Evolutionary conservation across 2,113 vertebrate genomes (phyloP), one percentile per base, ranked within the genome.

Genomic region (Bubo bubo): DNA sequence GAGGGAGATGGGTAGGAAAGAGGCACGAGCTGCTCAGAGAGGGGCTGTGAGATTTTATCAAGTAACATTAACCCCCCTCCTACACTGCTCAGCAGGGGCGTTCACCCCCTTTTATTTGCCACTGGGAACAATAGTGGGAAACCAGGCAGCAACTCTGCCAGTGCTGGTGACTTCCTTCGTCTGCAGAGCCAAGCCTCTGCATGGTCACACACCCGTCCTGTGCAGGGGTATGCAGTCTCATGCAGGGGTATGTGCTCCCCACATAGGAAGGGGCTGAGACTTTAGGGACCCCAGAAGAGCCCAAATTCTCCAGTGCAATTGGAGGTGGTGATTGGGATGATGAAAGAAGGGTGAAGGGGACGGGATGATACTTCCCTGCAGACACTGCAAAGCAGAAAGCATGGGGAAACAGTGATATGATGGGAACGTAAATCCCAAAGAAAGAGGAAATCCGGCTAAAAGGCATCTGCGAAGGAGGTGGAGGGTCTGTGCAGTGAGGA

Each of bases 121-220:
- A 95, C 60, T 67, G 80, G 86, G 89, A 96, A 97, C 91, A 97
- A 97, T 94, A 94, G 89, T 94, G 94, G 95, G 95, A 96, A 97
- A 73, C 89, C 64, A 84, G 64, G 49, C 76, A 94, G 89, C 80
- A 91, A 35, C 34, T 92, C 68, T 96, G 94, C 89, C 94, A 96
- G 95, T 0, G 0, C 73, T 81, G 89, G 91, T 0, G 16, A 96
- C 91, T 96, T 97, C 95, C 96, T 97, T 94, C 1, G 0, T 81
- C 80, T 95, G 89, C 52, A 63, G 74, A 82, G 79, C 75, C 34
- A 52, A 93, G n/a, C 22, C 59, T 62, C 50, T 2, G 3, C 41
- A 2, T 8, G 28, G 26, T 30, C 80, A 56, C 64, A 66, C 80
- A 91, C 28, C 86, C 81, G 89, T 37, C 76, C 55, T 37, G n/a